phyloP scores from a whole-genome alignment of 2,113 vertebrate genomes.

The Gadus chalcogrammus region DNA sequence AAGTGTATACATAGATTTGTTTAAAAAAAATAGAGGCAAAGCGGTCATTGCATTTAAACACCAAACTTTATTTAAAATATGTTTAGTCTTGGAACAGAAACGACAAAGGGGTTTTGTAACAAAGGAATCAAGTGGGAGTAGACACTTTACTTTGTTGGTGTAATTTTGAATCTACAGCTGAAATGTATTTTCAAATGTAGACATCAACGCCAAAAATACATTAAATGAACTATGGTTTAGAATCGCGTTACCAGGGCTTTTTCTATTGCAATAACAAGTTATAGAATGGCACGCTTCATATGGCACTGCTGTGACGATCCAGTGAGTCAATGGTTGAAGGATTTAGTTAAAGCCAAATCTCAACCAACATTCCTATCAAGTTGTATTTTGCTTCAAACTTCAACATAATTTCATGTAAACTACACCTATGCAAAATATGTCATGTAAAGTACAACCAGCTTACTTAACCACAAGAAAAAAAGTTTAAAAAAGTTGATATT shows the following conservation, averaged over 20 bases:
- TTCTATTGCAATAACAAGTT: constrained; percentile 1
- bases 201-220: no score
- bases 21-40: not conserved
- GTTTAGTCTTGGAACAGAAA: not conserved
- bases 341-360: not conserved
- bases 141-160: not conserved
- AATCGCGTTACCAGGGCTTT: constrained; percentile 6
- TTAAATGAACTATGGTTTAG: not conserved
- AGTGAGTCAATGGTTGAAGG: not conserved
- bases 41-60: not conserved
- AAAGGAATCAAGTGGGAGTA: not conserved
- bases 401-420: not conserved
- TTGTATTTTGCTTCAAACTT: not conserved
- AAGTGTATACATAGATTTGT: no score
- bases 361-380: not conserved
- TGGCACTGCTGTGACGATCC: not conserved
- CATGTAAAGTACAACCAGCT: not conserved
- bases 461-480: not conserved
- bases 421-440: not conserved
- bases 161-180: no score
- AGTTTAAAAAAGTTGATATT: not conserved
- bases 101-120: not conserved
- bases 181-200: no score
- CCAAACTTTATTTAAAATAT: not conserved
- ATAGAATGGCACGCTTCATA: not conserved